Base-by-base conservation (phyloP, 2,797 vertebrate species). In the Cynopterus sphinx region DNA sequence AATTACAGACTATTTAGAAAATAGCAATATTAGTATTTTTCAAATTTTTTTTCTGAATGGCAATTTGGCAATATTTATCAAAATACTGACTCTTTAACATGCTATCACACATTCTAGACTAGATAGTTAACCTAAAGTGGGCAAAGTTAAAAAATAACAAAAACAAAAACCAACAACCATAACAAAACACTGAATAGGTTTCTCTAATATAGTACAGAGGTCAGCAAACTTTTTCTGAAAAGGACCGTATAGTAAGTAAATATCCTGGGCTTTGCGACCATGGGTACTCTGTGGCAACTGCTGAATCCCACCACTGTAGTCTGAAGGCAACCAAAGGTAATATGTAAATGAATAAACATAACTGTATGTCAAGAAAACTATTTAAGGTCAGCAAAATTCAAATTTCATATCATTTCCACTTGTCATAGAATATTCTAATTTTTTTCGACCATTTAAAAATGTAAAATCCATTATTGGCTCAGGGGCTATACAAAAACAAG, bases 401-500 rank as follows among this genome's bases (percentile, higher is more conserved):
- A 83, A 92, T 83, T 68, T 75, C 68, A 87, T 59, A 9, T 74
- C 49, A 82, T 59, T 79, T 73, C 36, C 28, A 51, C 22, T n/a
- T 84, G 71, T 86, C 67, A 90, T 28, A 85, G 57, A 67, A 85
- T 70, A 36, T 93, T 61, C 83, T 81, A 22, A 59, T 68, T 84
- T 33, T 33, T 36, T 22, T 2, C 36, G 77, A 84, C 24, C 77
- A 88, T 57, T 87, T 57, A 74, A 82, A 81, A 83, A 75, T n/a
- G n/a, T 57, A 67, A 86, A 88, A 75, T 88, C 55, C n/a, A 79
- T 74, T 21, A 61, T 78, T 55, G 36, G 31, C 31, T 91, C 67
- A 78, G 3, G 6, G 39, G 9, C 11, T 79, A 1, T 26, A 74
- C 39, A 81, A 86, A 90, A 93, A 71, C 28, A 86, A 81, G 65